Conservation (phyloP, 1,140 invertebrate species). For the Oncopodura yosiiana region DNA sequence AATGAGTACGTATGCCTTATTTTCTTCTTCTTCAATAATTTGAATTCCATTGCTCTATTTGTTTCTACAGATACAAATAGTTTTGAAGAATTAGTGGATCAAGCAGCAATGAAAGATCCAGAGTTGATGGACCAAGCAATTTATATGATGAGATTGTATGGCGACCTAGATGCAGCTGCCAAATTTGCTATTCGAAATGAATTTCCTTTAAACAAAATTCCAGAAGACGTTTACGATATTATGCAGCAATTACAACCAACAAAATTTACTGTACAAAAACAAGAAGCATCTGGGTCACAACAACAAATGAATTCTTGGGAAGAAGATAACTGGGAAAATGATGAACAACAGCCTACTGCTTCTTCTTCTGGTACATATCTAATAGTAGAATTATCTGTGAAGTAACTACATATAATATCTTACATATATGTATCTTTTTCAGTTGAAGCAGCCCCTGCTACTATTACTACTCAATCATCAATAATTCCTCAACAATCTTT, state of each 20-base stretch:
- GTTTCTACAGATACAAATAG: conserved; percentile 45
- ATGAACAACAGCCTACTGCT: neutral
- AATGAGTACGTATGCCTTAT: neutral
- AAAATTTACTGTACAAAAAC: neutral
- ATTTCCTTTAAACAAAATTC: conserved; percentile 48
- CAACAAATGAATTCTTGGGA: no score
- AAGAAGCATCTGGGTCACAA: neutral
- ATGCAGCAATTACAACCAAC: conserved; percentile 9
- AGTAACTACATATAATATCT: no score
- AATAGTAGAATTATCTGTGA: no score
- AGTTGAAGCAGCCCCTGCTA: no score
- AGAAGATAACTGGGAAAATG: conserved; percentile 17
- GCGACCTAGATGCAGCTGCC: conserved; percentile 48
- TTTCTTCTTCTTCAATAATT: neutral
- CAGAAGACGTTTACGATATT: conserved; percentile 42
- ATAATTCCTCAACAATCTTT: no score
- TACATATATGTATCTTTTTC: no score
- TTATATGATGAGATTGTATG: conserved; percentile 42
- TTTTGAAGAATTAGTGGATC: conserved; percentile 57
- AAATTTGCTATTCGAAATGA: conserved; percentile 53
- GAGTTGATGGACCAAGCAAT: conserved; percentile 50
- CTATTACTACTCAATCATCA: no score
- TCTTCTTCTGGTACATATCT: no score
- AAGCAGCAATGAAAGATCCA: conserved; percentile 48
- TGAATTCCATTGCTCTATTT: neutral